Evolutionary conservation across 2,888 invertebrate genomes (phyloP).

Genomic region (Smittia aterrima): DNA sequence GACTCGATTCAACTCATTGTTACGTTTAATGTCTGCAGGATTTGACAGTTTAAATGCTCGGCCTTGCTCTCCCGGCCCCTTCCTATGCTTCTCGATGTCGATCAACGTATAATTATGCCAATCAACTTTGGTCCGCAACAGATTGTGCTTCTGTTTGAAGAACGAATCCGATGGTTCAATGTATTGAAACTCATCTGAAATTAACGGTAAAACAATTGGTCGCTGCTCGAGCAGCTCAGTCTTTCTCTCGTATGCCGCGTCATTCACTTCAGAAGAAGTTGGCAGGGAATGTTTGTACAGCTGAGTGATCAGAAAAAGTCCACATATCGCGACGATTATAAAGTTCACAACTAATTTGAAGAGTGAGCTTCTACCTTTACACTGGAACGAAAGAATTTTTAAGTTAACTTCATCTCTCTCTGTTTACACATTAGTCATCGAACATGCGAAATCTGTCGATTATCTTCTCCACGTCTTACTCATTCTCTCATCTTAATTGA

Average conservation of each 20-base stretch:
- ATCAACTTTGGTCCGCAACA: slow-evolving; percentile 6
- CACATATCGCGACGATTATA: too few relatives aligned
- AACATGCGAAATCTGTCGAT: background rate
- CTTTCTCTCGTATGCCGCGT: background rate
- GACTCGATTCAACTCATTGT: slow-evolving; percentile 7
- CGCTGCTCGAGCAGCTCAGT: background rate
- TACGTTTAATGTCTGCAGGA: slow-evolving; percentile 6
- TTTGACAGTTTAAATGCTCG: background rate
- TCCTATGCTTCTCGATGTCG: background rate
- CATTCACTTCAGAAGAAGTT: background rate
- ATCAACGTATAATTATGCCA: slow-evolving; percentile 25
- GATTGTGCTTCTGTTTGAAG: slow-evolving; percentile 19
- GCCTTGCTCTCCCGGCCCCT: slow-evolving; percentile 34
- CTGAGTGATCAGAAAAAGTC: slow-evolving; percentile 6
- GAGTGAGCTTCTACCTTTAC: slow-evolving; percentile 29
- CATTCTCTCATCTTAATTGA: background rate
- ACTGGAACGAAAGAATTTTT: background rate
- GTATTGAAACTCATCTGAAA: slow-evolving; percentile 15
- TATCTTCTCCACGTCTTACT: background rate
- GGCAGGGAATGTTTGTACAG: slow-evolving; percentile 19
- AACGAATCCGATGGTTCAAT: slow-evolving; percentile 30
- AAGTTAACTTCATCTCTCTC: background rate
- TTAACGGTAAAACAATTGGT: slow-evolving; percentile 1
- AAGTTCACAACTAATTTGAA: background rate
- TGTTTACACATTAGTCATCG: background rate